Evolutionary conservation across 37 sponge, comb jelly and placozoan species (phyloP).

Genomic region (Amphimedon queenslandica): DNA sequence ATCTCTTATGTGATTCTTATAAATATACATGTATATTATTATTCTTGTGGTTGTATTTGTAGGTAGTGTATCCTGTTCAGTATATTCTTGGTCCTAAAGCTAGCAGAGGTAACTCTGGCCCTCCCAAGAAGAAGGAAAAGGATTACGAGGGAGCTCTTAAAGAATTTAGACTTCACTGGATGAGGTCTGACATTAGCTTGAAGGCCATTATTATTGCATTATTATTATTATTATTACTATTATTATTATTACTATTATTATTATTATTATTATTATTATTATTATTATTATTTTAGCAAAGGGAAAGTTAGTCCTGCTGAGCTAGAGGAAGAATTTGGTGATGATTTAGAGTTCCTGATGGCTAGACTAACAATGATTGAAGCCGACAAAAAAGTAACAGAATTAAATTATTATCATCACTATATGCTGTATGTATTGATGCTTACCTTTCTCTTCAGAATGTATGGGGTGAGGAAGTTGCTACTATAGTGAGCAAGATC

Average conservation of each 20-base stretch:
- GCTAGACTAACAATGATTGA: conserved; percentile 28
- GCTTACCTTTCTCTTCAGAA: not conserved
- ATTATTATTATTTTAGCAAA: conserved; percentile 19
- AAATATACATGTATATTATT: not conserved
- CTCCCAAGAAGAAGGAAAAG: not conserved
- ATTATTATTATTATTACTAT: no score
- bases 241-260: not conserved
- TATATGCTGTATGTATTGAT: not conserved
- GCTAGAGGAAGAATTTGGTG: conserved; percentile 30
- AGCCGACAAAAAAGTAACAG: conserved; percentile 29
- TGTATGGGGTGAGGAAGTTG: not conserved
- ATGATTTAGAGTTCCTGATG: conserved; percentile 44
- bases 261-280: not conserved
- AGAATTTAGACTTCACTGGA: conserved; percentile 59
- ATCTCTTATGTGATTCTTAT: not conserved
- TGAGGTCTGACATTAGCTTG: conserved; percentile 53
- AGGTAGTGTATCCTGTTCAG: conserved; percentile 54
- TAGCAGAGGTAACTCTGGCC: not conserved
- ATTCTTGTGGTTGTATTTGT: not conserved
- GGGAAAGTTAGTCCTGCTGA: conserved; percentile 19
- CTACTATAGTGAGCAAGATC: conserved; percentile 22
- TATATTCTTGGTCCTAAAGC: conserved; percentile 44
- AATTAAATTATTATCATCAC: no score
- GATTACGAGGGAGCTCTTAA: conserved; percentile 43
- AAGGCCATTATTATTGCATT: no score